Base-by-base conservation (phyloP, 2,888 invertebrate species). In the Dorcus parallelipipedus region DNA sequence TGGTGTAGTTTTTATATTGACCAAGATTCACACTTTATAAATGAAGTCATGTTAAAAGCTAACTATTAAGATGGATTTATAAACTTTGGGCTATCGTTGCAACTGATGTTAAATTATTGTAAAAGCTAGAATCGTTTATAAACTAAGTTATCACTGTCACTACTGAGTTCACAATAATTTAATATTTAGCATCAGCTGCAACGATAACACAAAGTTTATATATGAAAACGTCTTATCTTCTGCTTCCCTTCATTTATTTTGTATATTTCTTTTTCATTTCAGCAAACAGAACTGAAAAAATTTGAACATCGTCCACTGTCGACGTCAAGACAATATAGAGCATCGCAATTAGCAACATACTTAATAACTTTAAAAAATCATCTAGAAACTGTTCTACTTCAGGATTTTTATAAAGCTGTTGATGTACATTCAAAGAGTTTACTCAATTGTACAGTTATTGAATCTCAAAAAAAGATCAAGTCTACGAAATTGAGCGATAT, bases 361-460 rank as follows among this genome's bases (percentile, higher is more conserved):
- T 56, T 69, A 47, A 63, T 68, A 23, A 55, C 59, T 1, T 42
- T 69, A 9, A 67, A 68, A 51, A 65, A 66, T 48, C 62, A 62
- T 47, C 58, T 64, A 38, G 64, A 68, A 49, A 43, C 56, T 9
- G 38, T 63, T n/a, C 49, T 69, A 56, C 51, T 69, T 3, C 55
- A 65, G 56, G 56, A 65, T 26, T 69, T 58, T 64, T 58, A 64
- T 38, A 48, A 61, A 26, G 50, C 53, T 3, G 63, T 67, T 3
- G 20, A 58, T 41, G 55, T 49, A 33, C 59, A 58, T 56, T 54
- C 62, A 1, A 48, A 43, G 17, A 57, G 50, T 47, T 48, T 50
- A 54, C 9, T n/a, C 47, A 26, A 49, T 17, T 58, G 51, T 39
- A 45, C 45, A 5, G 45, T 23, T 45, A 17, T 45, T 9, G 45